Evolutionary conservation across 2,113 vertebrate species (phyloP).

Genomic region (Passer montanus): DNA sequence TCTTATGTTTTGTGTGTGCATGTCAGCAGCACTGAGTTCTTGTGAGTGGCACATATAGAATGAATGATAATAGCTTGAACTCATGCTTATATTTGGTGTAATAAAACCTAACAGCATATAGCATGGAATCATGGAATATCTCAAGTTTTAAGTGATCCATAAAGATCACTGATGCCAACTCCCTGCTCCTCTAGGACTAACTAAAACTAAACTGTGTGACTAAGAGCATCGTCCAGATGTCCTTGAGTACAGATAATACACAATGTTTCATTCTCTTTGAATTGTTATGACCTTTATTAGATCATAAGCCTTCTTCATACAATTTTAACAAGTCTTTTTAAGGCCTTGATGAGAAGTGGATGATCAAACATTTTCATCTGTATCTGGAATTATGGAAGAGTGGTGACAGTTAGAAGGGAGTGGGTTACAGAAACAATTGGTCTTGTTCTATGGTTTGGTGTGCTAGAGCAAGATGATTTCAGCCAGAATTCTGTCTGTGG

Average conservation of each 20-base stretch:
- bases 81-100: not conserved
- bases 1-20: not conserved
- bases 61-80: not conserved
- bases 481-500: not conserved
- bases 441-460: not conserved
- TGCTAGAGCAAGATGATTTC: not conserved
- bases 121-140: not conserved
- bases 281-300: not conserved
- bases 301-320: not conserved
- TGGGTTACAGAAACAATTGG: not conserved
- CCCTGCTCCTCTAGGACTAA: not conserved
- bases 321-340: not conserved
- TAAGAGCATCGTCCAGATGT: fast-evolving
- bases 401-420: not conserved
- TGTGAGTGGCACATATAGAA: not conserved
- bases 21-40: not conserved
- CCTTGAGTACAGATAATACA: not conserved
- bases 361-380: not conserved
- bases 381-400: not conserved
- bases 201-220: not conserved
- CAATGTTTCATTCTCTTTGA: not conserved
- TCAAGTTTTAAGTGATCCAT: not conserved
- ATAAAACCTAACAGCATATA: not conserved
- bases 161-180: not conserved
- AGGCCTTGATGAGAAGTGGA: not conserved